phyloP scores from a whole-genome alignment of 2,797 vertebrate species.

The Lithobates pipiens region DNA sequence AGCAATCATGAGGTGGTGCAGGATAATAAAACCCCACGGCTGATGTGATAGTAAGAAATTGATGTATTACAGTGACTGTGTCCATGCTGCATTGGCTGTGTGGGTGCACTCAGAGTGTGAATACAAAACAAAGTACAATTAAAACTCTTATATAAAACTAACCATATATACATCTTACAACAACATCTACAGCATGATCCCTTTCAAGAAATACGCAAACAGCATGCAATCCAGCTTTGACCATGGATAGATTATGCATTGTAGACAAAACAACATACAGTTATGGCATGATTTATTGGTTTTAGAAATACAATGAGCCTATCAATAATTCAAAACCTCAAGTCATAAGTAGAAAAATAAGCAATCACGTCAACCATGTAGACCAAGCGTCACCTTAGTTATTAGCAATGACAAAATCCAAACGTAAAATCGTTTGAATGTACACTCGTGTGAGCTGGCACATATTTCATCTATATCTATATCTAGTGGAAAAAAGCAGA shows the following conservation, averaged over 20 bases:
- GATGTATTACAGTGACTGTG: conserved; percentile 13
- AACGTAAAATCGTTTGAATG: not conserved
- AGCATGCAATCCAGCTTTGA: not conserved
- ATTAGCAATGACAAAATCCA: not conserved
- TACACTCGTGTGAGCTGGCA: not conserved
- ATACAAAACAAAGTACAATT: conserved; percentile 10
- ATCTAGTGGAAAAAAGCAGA: conserved; percentile 2
- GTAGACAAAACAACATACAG: conserved; percentile 2
- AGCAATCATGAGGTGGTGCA: conserved; percentile 4
- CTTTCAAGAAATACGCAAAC: not conserved
- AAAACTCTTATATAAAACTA: not conserved
- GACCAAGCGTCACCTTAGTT: not conserved
- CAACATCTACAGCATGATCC: conserved; percentile 12
- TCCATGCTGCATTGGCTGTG: conserved; percentile 4
- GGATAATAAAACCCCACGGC: conserved; percentile 16
- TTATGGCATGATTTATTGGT: conserved; percentile 8
- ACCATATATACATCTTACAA: conserved; percentile 5
- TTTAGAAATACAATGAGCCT: conserved; percentile 15
- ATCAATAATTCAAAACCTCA: conserved; percentile 51
- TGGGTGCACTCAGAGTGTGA: conserved; percentile 1
- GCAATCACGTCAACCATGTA: conserved; percentile 11
- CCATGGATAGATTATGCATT: not conserved
- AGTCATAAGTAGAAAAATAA: conserved; percentile 22
- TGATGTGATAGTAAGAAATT: conserved; percentile 17
- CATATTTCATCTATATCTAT: conserved; percentile 6